Evolutionary conservation across 2,888 invertebrate species (phyloP).

Genomic region (Tiliacea citrago): DNA sequence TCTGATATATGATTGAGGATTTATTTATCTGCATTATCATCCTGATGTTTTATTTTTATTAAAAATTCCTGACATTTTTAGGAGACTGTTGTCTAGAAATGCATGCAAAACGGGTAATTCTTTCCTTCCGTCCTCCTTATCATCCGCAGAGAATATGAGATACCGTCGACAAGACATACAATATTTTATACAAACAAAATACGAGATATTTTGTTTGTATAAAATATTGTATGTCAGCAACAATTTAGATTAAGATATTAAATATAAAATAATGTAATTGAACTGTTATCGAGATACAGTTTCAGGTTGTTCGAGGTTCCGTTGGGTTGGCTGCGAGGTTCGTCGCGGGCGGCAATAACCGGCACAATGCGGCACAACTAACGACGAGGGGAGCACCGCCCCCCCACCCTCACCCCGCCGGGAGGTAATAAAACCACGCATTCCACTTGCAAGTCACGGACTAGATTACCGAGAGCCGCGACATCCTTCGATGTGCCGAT

Average conservation of each 20-base stretch:
- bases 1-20: not conserved
- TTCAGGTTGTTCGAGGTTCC: conserved; percentile 32
- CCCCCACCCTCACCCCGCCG: conserved; percentile 60
- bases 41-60: not conserved
- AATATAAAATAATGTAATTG: conserved; percentile 32
- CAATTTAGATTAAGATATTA: conserved; percentile 1
- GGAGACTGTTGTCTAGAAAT: conserved; percentile 6
- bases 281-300: conserved; percentile 44
- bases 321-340: conserved; percentile 56
- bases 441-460: conserved; percentile 90
- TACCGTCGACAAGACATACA: not conserved
- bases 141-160: not conserved
- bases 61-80: not conserved
- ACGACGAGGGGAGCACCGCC: conserved; percentile 69
- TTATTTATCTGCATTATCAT: not conserved
- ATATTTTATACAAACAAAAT: conserved; percentile 7
- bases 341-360: conserved; percentile 73
- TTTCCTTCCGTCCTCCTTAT: not conserved
- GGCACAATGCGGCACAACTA: conserved; percentile 80
- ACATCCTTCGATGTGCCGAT: conserved; percentile 82
- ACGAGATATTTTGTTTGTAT: too few species aligned
- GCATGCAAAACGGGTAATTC: conserved; percentile 2
- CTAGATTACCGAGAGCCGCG: conserved; percentile 86
- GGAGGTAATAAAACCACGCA: conserved; percentile 86
- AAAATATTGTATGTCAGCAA: too few species aligned